Conservation (phyloP, 2,888 invertebrate species). For the Slavum lentiscoides region DNA sequence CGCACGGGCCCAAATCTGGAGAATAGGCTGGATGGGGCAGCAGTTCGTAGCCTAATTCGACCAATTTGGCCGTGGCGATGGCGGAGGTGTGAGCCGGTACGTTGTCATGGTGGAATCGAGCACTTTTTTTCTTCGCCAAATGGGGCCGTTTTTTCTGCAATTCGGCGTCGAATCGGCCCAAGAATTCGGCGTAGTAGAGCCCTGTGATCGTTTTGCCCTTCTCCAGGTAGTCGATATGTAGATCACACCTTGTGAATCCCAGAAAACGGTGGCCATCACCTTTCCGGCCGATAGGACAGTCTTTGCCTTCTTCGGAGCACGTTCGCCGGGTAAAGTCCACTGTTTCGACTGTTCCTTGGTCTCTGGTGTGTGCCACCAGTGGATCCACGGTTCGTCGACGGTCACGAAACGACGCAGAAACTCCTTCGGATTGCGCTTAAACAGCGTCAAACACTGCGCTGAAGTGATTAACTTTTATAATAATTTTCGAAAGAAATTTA, state of each 20-base stretch:
- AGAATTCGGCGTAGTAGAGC: too few species aligned
- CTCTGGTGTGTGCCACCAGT: conserved; percentile 56
- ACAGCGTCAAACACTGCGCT: conserved; percentile 26
- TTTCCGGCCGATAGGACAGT: too few species aligned
- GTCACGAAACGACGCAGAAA: conserved; percentile 58
- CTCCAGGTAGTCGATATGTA: too few species aligned
- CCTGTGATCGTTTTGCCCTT: too few species aligned
- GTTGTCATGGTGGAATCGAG: conserved; percentile 13
- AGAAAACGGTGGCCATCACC: too few species aligned
- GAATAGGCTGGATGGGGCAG: not conserved
- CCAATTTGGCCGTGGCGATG: not conserved
- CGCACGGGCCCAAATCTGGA: not conserved
- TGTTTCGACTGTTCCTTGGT: conserved; percentile 56
- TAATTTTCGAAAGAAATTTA: too few species aligned
- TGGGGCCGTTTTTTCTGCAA: too few species aligned
- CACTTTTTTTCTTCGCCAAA: conserved; percentile 54
- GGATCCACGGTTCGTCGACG: conserved; percentile 54
- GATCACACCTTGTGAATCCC: too few species aligned
- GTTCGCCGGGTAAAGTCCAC: conserved; percentile 56
- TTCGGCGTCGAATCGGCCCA: too few species aligned
- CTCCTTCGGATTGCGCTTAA: conserved; percentile 53
- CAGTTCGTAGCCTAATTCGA: not conserved
- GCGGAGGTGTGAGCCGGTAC: conserved; percentile 1
- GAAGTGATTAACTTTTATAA: too few species aligned
- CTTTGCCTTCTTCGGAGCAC: too few species aligned